These are phyloP conservation scores for Clanis bilineata DNA, from an alignment of 2,888 invertebrate genomes.

Conservation along the genomic window DNA sequence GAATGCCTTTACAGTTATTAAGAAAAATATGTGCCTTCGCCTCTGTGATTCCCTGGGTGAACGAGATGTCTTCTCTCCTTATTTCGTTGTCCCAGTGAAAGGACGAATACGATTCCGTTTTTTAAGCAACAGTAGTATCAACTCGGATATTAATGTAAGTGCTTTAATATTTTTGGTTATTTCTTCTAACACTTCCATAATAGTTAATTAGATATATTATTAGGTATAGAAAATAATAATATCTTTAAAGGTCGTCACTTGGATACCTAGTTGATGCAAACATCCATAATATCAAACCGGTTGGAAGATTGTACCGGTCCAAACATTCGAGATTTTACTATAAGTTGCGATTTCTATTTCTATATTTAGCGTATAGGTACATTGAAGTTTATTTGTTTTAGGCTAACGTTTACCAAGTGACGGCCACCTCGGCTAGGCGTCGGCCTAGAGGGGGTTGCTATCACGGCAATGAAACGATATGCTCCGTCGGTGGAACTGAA, in stretches of 20 bases:
- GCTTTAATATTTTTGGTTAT: not conserved
- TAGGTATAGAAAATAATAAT: not conserved
- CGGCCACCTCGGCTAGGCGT: conserved; percentile 52
- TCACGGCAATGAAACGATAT: conserved; percentile 52
- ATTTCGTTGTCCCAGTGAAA: conserved; percentile 47
- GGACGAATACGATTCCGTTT: conserved; percentile 57
- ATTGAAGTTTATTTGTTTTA: conserved; percentile 30
- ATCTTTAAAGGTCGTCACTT: no score
- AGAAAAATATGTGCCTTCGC: conserved; percentile 46
- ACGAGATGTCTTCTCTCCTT: conserved; percentile 37
- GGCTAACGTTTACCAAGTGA: conserved; percentile 67
- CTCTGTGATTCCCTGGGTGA: conserved; percentile 50
- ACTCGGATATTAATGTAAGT: conserved; percentile 63
- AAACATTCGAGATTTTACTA: not conserved
- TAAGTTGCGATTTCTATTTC: not conserved
- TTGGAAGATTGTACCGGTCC: not conserved
- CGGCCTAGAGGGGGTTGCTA: conserved; percentile 40
- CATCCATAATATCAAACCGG: not conserved
- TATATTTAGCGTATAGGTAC: not conserved
- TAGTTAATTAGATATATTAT: no score
- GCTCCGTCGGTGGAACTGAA: conserved; percentile 36
- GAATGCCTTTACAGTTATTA: conserved; percentile 55
- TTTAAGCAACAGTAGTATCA: conserved; percentile 68
- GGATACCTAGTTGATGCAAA: not conserved
- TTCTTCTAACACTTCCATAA: not conserved